phyloP scores from a whole-genome alignment of 2,797 vertebrate genomes.

The Ateles fusciceps region DNA sequence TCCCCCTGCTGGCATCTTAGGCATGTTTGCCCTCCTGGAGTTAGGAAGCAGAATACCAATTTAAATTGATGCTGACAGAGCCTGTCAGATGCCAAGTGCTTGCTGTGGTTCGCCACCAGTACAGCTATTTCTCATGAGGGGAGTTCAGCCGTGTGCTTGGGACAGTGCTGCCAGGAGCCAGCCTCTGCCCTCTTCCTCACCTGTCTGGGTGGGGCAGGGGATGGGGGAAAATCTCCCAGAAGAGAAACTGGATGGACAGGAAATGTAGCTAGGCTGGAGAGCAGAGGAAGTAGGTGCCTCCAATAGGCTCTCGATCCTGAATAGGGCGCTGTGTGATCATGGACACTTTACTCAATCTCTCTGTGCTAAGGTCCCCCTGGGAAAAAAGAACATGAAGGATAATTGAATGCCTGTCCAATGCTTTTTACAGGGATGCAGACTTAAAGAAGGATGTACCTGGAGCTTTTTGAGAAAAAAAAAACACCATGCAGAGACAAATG shows the following conservation, averaged over 20 bases:
- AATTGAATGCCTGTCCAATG: background rate
- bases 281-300: background rate
- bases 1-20: constrained; percentile 57
- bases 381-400: background rate
- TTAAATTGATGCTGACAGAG: constrained; percentile 67
- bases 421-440: background rate
- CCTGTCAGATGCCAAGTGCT: constrained; percentile 71
- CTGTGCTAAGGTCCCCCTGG: background rate
- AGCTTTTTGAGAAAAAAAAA: constrained; percentile 13
- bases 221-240: constrained; percentile 2
- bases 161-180: background rate
- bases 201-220: background rate
- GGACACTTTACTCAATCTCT: background rate
- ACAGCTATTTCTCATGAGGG: background rate
- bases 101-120: background rate
- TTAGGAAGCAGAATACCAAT: constrained; percentile 75
- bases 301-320: background rate
- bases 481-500: background rate
- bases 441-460: background rate
- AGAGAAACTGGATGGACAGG: background rate
- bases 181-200: background rate
- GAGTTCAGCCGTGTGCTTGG: background rate
- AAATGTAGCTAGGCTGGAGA: background rate
- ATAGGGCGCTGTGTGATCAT: background rate
- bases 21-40: constrained; percentile 72